Evolutionary conservation across 2,113 vertebrate genomes (phyloP), one percentile per base, ranked within the genome.

Genomic region (Mirounga angustirostris): DNA sequence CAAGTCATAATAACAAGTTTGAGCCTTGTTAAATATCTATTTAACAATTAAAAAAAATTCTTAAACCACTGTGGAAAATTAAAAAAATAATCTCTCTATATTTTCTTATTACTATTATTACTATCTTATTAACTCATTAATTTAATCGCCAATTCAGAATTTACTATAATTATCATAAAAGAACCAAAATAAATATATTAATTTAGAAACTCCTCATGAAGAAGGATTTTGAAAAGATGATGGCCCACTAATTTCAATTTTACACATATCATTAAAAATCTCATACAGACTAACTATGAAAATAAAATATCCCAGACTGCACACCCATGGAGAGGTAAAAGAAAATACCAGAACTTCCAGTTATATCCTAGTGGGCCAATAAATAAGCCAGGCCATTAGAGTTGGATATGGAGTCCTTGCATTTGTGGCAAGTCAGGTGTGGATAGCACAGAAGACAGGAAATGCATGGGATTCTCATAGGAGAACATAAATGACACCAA

Each of bases 121-220:
- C 46, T 78, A 69, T 46, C 46, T 14, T 89, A 65, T 40, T 67
- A 65, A 15, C 6, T 88, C 71, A 83, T 85, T 89, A 79, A 95
- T 90, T 79, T 89, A 79, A 95, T 90, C 22, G 54, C 8, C 10
- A 85, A 36, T 43, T 73, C 21, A 85, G 21, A 96, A 56, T 80
- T 88, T 67, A 56, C 40, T 84, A 65, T 26, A 92, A 65, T 85
- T 65, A 85, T 58, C 11, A 90, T 33, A 81, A 21, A 50, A 73
- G 10, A 84, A 91, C 22, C 61, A 67, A 87, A 82, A 59, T 85
- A 85, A 90, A 52, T 74, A 21, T 80, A 54, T 40, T 79, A 65
- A 80, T n/a, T 90, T 86, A 92, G 12, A 58, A 92, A 80, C 2
- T 67, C 40, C 13, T 82, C 4, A 80, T 86, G 13, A 96, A 58